These are phyloP conservation scores for Paratilapia polleni DNA, from an alignment of 2,113 vertebrate species.

Conservation along the genomic window DNA sequence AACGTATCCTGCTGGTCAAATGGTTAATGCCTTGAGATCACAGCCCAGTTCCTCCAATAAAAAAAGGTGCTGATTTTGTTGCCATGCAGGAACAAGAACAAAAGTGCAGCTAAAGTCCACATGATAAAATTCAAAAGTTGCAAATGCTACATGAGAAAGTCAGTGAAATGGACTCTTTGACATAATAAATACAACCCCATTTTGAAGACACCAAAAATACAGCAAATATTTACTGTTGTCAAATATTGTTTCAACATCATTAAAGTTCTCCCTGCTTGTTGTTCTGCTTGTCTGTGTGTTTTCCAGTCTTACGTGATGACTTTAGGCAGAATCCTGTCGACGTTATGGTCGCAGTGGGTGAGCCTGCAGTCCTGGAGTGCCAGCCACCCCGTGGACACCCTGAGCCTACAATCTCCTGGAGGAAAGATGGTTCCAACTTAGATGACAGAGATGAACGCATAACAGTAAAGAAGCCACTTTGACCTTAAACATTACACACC, in stretches of 20 bases:
- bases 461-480: constrained; percentile 79
- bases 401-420: constrained; percentile 96
- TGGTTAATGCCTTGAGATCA: neutral
- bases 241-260: neutral
- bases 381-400: constrained; percentile 94
- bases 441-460: constrained; percentile 91
- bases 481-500: neutral
- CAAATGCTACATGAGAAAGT: neutral
- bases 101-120: neutral
- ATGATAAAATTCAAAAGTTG: neutral
- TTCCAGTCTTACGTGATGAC: constrained; percentile 91
- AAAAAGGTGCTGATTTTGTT: neutral
- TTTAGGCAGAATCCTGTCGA: constrained; percentile 95
- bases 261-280: neutral
- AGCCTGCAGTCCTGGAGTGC: constrained; percentile 93
- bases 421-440: constrained; percentile 87
- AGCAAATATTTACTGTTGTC: neutral
- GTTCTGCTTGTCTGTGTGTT: constrained; percentile 22
- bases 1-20: constrained; percentile 10
- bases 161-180: neutral
- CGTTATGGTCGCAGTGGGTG: constrained; percentile 92
- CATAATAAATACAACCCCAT: neutral
- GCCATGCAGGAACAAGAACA: neutral
- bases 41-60: neutral
- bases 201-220: neutral